Base-by-base conservation (phyloP, 2,888 invertebrate species). In the Phania funesta region DNA sequence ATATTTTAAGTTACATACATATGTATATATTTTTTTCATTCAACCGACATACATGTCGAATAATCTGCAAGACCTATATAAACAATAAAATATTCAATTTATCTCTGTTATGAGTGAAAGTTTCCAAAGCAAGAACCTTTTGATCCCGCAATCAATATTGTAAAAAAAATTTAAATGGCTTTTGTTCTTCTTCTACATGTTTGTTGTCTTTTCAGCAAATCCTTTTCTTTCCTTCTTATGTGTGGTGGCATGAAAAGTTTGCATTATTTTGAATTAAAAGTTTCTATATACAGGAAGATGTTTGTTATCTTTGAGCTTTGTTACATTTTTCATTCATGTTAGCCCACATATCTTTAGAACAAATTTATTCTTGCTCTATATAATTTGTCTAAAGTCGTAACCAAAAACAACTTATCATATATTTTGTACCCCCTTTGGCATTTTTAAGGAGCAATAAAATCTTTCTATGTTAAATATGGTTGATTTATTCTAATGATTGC, bases 51-150 rank as follows among this genome's bases (percentile, higher is more conserved):
- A 60, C 74, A 82, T 75, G 83, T 84, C 83, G 81, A 85, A 85
- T 85, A 85, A 85, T 84, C 80, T 83, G 84, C 80, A 84, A 84
- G 85, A 84, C 85, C 85, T 84, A 60, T 84, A 68, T 78, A 85
- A 85, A 85, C 84, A 86, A 81, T 58, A 58, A 6, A 48, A 67
- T 64, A 52, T 24, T 8, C 9, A 8, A 11, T 32, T 32, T 32
- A 11, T 5, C 2, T 32, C 2, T 9, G 8, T 7, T 35, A 13
- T 38, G n/a, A 38, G n/a, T 2, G 13, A 32, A 32, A 41, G 52
- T 73, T 16, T 24, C 26, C 11, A n/a, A 60, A 41, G 44, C n/a
- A 68, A 78, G 79, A 83, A 67, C 77, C 84, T 73, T 84, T 86
- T 86, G 84, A 85, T 84, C 82, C 76, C 44, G 29, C 62, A 83